Evolutionary conservation across 92 coral and sea anemone species (phyloP).

Genomic region (Scolanthus callimorphus): DNA sequence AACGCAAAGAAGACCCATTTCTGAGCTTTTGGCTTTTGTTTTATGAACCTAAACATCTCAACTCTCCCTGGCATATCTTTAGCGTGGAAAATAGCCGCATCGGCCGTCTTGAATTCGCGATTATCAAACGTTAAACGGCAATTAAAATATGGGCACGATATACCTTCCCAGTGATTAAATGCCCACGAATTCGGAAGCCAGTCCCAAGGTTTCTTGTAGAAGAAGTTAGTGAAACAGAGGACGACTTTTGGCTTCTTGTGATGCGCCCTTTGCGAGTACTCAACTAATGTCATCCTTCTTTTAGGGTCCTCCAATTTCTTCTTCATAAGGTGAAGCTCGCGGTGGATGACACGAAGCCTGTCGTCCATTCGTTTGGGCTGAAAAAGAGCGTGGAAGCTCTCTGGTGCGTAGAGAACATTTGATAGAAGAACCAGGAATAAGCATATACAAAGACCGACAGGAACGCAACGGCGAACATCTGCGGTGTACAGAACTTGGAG

Average conservation of each 20-base stretch:
- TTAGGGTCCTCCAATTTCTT: slow-evolving; percentile 7
- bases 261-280: slow-evolving; percentile 13
- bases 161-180: slow-evolving; percentile 31
- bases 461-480: too few relatives aligned
- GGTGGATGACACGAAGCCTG: slow-evolving; percentile 23
- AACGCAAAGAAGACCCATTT: slow-evolving; percentile 42
- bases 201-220: slow-evolving; percentile 25
- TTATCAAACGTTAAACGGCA: slow-evolving; percentile 33
- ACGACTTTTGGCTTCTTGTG: slow-evolving; percentile 3
- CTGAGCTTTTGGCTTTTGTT: slow-evolving; percentile 25
- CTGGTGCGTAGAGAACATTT: not conserved
- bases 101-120: slow-evolving; percentile 8
- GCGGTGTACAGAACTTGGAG: too few relatives aligned
- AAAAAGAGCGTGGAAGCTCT: not conserved
- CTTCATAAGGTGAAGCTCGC: slow-evolving; percentile 12
- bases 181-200: slow-evolving; percentile 16
- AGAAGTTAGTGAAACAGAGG: slow-evolving; percentile 20
- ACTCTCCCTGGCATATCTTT: slow-evolving; percentile 34
- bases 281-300: not conserved
- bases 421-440: not conserved
- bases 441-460: not conserved
- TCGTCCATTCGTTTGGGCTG: slow-evolving; percentile 28
- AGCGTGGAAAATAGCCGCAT: slow-evolving; percentile 39
- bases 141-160: slow-evolving; percentile 16
- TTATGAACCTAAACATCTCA: slow-evolving; percentile 31